Conservation (phyloP, 2,888 invertebrate genomes). For the Sinodicranocentrus sp. region DNA sequence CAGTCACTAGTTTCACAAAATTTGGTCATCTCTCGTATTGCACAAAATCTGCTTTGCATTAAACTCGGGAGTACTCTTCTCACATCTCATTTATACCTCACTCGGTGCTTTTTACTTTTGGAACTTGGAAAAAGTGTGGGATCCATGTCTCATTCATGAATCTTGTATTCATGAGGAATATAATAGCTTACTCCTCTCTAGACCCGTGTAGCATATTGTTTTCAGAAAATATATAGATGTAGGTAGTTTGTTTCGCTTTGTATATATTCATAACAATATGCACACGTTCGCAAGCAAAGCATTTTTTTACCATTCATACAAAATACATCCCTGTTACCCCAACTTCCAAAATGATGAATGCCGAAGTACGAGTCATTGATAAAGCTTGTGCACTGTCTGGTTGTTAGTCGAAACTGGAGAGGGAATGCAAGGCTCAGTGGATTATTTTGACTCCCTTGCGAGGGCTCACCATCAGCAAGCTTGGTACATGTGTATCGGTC, state of each 20-base stretch:
- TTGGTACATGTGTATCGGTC: constrained; percentile 18
- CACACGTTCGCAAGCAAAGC: too few species aligned
- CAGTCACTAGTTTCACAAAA: too few species aligned
- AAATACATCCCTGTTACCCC: too few species aligned
- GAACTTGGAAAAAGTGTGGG: constrained; percentile 19
- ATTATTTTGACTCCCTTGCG: constrained; percentile 58
- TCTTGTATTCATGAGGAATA: too few species aligned
- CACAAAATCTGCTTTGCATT: too few species aligned
- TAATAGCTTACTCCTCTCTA: neutral
- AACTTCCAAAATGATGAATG: constrained; percentile 27
- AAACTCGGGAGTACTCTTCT: too few species aligned
- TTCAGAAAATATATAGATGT: too few species aligned
- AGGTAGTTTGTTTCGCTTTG: neutral
- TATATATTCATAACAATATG: constrained; percentile 40
- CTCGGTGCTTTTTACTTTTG: too few species aligned
- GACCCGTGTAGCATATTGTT: neutral
- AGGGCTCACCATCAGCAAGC: constrained; percentile 11
- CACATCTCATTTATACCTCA: too few species aligned
- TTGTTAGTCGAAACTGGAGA: neutral
- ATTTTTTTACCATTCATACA: too few species aligned
- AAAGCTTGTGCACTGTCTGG: constrained; percentile 11
- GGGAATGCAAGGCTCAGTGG: constrained; percentile 38
- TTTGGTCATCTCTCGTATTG: too few species aligned
- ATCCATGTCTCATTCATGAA: constrained; percentile 11
- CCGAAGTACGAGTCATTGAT: constrained; percentile 21